Evolutionary conservation across 2,113 vertebrate species (phyloP).

Genomic region (Perccottus glenii): DNA sequence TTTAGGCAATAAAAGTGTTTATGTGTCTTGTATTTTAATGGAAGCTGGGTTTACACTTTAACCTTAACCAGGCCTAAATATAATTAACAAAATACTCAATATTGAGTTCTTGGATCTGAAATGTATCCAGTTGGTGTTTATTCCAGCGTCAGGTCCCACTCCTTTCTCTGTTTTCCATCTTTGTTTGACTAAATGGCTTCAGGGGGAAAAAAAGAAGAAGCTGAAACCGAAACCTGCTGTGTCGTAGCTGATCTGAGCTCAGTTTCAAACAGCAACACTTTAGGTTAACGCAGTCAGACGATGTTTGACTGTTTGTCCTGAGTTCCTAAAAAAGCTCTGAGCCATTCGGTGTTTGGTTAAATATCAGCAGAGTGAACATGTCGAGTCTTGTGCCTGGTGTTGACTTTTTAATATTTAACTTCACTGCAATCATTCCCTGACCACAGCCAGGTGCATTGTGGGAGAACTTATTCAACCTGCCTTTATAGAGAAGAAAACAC

Average conservation of each 20-base stretch:
- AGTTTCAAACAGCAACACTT: background rate
- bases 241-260: background rate
- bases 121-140: constrained; percentile 2
- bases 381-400: background rate
- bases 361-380: background rate
- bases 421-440: background rate
- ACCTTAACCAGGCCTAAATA: too few relatives aligned
- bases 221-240: background rate
- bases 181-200: background rate
- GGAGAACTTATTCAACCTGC: background rate
- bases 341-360: background rate
- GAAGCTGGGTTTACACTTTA: too few relatives aligned
- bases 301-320: too few relatives aligned
- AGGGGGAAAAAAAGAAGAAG: background rate
- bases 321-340: too few relatives aligned
- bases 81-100: too few relatives aligned
- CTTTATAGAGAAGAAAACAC: background rate
- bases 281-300: too few relatives aligned
- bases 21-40: too few relatives aligned
- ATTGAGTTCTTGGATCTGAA: too few relatives aligned
- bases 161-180: background rate
- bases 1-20: too few relatives aligned
- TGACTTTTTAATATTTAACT: constrained; percentile 7
- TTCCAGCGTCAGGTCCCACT: background rate
- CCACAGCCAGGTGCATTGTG: background rate